Percentiles rank a stretch among this genome's conserved stretches.
phyloP scores from a whole-genome alignment of 2,113 vertebrate species.

The Dromiciops gliroides region DNA sequence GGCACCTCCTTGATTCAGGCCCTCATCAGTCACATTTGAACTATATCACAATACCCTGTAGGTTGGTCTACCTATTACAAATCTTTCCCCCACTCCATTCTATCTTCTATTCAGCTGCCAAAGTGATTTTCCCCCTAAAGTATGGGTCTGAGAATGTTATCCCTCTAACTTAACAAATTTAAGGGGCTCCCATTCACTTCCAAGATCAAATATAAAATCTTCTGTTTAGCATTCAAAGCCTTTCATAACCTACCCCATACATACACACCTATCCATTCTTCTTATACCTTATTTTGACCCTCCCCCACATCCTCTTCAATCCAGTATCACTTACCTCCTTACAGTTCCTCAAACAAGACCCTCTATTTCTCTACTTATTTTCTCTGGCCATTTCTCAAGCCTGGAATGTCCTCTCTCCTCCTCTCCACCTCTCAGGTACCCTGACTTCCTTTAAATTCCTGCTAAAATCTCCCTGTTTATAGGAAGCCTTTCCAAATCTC shows the following conservation, averaged over 20 bases:
- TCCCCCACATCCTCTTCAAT: neutral
- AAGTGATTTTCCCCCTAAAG: neutral
- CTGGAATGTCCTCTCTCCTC: neutral
- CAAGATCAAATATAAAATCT: neutral
- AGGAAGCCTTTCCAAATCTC: neutral
- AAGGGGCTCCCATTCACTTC: neutral
- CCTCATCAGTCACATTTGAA: neutral
- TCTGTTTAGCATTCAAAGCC: neutral
- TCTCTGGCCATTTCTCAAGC: neutral
- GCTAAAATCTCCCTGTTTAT: neutral
- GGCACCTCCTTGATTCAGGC: neutral
- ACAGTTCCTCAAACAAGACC: neutral
- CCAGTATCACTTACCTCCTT: neutral
- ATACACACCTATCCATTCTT: neutral
- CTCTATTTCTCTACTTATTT: neutral
- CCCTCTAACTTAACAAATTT: neutral
- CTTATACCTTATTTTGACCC: neutral
- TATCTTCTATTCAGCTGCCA: neutral
- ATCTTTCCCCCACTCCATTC: neutral
- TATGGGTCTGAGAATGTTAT: neutral
- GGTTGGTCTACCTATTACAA: neutral
- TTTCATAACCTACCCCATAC: neutral
- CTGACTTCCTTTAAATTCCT: neutral
- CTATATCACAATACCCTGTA: neutral
- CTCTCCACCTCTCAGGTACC: neutral